phyloP scores from a whole-genome alignment of 2,888 invertebrate species.

The Macropis europaea region DNA sequence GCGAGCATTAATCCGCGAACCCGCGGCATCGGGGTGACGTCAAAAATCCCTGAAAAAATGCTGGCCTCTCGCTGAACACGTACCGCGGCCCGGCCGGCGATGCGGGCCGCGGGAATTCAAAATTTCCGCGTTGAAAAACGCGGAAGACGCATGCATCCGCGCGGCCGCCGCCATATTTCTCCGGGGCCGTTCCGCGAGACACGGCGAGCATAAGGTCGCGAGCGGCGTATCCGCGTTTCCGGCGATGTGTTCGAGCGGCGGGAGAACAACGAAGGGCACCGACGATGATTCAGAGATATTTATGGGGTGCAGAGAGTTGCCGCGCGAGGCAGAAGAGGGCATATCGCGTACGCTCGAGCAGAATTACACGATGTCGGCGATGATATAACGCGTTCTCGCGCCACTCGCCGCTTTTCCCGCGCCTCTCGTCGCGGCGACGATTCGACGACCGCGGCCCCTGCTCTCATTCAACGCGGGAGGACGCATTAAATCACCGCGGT shows the following conservation, averaged over 20 bases:
- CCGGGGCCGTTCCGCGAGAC: neutral
- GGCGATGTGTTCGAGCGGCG: conserved; percentile 46
- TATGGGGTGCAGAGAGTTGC: conserved; percentile 73
- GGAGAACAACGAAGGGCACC: conserved; percentile 53
- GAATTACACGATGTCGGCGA: conserved; percentile 73
- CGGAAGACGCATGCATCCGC: neutral
- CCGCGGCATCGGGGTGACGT: no score
- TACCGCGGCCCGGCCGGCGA: no score
- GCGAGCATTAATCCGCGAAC: no score
- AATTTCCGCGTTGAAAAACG: neutral
- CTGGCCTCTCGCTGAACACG: no score
- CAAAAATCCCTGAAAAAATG: no score
- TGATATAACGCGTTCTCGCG: conserved; percentile 69
- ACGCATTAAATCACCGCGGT: conserved; percentile 51
- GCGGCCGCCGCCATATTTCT: conserved; percentile 2
- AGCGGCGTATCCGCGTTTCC: conserved; percentile 47
- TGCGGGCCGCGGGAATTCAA: no score
- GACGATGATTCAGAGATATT: conserved; percentile 76
- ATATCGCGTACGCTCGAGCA: conserved; percentile 63
- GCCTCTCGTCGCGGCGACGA: no score
- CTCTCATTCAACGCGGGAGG: no score
- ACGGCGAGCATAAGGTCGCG: conserved; percentile 40
- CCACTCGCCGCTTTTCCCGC: conserved; percentile 16
- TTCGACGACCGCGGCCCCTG: no score
- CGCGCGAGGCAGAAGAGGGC: conserved; percentile 58